Conservation (phyloP, 2,797 vertebrate species). For the Sebastes kiyomatsui region DNA sequence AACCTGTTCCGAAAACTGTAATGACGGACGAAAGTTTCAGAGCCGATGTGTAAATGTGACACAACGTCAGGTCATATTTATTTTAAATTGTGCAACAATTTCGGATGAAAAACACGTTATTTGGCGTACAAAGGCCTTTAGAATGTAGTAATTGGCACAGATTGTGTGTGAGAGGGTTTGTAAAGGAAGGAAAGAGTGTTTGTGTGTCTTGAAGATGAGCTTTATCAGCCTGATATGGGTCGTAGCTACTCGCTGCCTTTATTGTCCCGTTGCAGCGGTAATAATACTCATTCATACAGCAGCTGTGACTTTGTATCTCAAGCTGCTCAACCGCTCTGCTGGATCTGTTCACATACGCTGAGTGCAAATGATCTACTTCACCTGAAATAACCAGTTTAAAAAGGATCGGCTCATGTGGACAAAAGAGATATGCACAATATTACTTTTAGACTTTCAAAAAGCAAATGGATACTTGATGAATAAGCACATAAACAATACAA, state of each 20-base stretch:
- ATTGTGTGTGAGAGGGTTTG: no score
- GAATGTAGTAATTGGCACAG: no score
- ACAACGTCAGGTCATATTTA: no score
- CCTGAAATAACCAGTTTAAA: background rate
- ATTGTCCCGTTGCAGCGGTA: no score
- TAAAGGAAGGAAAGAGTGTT: background rate
- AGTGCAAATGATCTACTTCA: background rate
- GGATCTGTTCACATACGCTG: background rate
- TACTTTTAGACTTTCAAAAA: background rate
- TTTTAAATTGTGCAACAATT: no score
- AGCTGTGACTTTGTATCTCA: no score
- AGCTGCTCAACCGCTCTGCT: background rate
- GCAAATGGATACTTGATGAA: background rate
- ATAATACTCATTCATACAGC: no score
- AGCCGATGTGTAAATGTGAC: no score
- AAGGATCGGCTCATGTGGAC: background rate
- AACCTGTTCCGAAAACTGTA: no score
- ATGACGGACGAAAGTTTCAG: no score
- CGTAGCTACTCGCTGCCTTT: no score
- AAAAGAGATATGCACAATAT: background rate
- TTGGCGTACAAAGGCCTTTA: no score
- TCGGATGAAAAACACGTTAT: fast-evolving
- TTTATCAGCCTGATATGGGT: background rate
- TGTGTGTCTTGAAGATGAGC: background rate
- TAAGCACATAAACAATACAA: background rate